These are phyloP conservation scores for Drosophila orosa DNA, from an alignment of 1,140 invertebrate species.

Conservation along the genomic window DNA sequence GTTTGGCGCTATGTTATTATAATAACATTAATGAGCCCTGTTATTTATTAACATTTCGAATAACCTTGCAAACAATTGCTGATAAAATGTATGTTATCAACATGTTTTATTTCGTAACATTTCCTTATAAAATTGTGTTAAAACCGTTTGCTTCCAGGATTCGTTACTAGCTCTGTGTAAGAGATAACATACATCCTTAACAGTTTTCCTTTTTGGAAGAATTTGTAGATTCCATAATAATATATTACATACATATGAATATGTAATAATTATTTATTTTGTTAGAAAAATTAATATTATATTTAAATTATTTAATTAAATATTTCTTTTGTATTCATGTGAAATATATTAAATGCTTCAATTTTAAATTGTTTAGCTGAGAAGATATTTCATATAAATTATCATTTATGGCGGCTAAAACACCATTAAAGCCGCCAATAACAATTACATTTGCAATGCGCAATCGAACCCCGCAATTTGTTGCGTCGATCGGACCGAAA, in stretches of 20 bases:
- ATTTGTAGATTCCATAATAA: too few relatives aligned
- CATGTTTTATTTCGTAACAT: background rate
- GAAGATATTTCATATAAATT: background rate
- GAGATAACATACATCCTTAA: background rate
- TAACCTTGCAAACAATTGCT: background rate
- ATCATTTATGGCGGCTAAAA: background rate
- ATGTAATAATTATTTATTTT: too few relatives aligned
- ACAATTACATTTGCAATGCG: constrained; percentile 1
- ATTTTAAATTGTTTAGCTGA: too few relatives aligned
- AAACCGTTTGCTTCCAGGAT: background rate
- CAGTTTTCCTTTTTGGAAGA: background rate
- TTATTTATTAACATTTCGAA: background rate
- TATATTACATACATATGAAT: too few relatives aligned
- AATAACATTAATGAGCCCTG: background rate
- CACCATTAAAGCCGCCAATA: background rate
- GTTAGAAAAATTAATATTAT: too few relatives aligned
- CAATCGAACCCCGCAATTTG: constrained; percentile 27
- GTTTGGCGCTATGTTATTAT: background rate
- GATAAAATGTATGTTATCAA: background rate
- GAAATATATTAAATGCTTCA: too few relatives aligned
- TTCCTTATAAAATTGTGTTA: background rate
- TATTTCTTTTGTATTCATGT: too few relatives aligned
- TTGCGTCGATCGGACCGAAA: constrained; percentile 14
- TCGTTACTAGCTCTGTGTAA: background rate
- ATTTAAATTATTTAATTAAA: too few relatives aligned